Evolutionary conservation across 2,888 invertebrate species (phyloP).

Genomic region (Zeuzera pyrina): DNA sequence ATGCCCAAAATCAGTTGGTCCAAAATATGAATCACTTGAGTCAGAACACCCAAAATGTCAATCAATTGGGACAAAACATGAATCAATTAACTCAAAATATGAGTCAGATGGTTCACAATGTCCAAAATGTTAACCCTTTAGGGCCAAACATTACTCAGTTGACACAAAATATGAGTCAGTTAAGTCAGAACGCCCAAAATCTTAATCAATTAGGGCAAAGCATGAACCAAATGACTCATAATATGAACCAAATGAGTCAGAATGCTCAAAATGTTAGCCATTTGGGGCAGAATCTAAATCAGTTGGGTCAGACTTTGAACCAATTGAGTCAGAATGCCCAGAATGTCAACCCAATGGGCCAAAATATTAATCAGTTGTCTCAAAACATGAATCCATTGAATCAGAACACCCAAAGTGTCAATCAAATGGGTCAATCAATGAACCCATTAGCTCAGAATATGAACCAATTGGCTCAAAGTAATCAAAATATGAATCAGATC

Average conservation of each 20-base stretch:
- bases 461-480: constrained; percentile 26
- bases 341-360: constrained; percentile 26
- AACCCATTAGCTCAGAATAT: constrained; percentile 21
- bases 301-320: constrained; percentile 26
- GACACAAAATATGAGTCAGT: neutral
- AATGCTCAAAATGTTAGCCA: too few relatives aligned
- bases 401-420: constrained; percentile 26
- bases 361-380: constrained; percentile 27
- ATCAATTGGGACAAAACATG: too few relatives aligned
- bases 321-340: constrained; percentile 32
- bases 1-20: too few relatives aligned
- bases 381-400: constrained; percentile 19
- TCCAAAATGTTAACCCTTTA: too few relatives aligned
- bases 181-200: neutral
- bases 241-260: constrained; percentile 25
- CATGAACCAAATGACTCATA: constrained; percentile 29
- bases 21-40: too few relatives aligned
- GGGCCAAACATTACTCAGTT: too few relatives aligned
- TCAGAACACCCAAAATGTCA: too few relatives aligned
- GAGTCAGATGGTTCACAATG: too few relatives aligned
- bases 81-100: too few relatives aligned
- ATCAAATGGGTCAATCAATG: constrained; percentile 22
- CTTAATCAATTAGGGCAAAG: neutral
- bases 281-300: too few relatives aligned
- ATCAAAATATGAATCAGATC: constrained; percentile 23